Percentiles rank a stretch among this genome's conserved stretches.
These are phyloP conservation scores for Pitangus sulphuratus DNA, from an alignment of 2,797 vertebrate species.

Conservation along the genomic window DNA sequence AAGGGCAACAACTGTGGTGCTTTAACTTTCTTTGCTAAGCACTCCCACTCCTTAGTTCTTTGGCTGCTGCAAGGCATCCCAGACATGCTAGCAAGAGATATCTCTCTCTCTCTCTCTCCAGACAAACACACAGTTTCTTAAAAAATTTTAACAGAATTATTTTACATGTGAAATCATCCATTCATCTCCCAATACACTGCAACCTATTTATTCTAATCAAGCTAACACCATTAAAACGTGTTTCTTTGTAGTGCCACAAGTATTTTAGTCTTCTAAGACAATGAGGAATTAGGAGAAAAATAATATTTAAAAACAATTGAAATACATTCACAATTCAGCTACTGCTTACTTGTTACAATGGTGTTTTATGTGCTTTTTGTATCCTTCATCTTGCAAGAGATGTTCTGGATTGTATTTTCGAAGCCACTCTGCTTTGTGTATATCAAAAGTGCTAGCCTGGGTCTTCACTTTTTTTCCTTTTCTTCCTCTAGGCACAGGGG, in stretches of 20 bases:
- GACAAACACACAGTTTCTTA: neutral
- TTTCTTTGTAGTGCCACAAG: neutral
- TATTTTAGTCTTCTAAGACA: neutral
- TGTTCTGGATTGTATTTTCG: constrained; percentile 98
- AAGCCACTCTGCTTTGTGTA: constrained; percentile 99
- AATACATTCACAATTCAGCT: neutral
- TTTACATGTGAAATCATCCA: neutral
- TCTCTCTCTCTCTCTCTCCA: neutral
- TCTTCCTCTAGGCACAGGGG: constrained; percentile 94
- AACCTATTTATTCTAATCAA: neutral
- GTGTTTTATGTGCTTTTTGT: constrained; percentile 99
- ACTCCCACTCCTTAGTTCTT: neutral
- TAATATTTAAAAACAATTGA: neutral
- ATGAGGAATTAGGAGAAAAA: neutral
- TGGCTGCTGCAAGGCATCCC: neutral
- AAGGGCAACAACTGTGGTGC: neutral
- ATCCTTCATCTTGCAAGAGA: constrained; percentile 96
- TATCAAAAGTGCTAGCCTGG: constrained; percentile 96
- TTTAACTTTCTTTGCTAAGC: neutral
- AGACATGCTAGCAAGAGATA: neutral
- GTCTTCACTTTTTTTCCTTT: constrained; percentile 99
- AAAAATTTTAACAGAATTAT: neutral
- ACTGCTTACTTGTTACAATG: constrained; percentile 97
- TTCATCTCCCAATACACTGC: neutral
- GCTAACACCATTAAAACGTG: neutral